Percentiles rank a stretch among this genome's conserved stretches.
These are phyloP conservation scores for Cheirogaleus major DNA, from an alignment of 2,797 vertebrate species.

Conservation along the genomic window DNA sequence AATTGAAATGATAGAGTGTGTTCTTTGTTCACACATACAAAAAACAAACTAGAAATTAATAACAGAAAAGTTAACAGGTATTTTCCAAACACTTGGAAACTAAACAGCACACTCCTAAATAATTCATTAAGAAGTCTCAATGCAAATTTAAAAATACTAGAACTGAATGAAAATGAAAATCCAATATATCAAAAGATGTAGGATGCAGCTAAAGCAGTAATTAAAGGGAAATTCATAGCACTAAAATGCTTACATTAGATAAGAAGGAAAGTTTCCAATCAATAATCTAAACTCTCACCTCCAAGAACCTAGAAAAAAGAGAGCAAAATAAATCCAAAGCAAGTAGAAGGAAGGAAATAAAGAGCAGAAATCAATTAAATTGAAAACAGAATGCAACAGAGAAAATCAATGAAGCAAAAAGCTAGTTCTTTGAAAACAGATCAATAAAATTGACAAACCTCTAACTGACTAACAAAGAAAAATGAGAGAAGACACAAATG, in stretches of 20 bases:
- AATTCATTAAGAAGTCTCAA: neutral
- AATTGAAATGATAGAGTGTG: neutral
- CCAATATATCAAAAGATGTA: neutral
- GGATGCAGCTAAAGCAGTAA: neutral
- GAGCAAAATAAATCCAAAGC: neutral
- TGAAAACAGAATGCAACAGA: constrained; percentile 41
- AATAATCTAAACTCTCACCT: neutral
- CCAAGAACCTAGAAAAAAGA: neutral
- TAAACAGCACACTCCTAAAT: neutral
- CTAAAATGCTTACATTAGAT: neutral
- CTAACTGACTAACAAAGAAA: neutral
- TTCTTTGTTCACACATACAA: neutral
- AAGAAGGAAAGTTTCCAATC: neutral
- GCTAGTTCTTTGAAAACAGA: constrained; percentile 7
- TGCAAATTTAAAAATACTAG: neutral
- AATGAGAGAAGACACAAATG: neutral
- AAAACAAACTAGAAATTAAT: constrained; percentile 32
- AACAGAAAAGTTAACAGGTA: neutral
- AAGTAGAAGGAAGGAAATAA: neutral
- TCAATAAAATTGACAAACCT: constrained; percentile 18
- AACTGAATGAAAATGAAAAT: neutral
- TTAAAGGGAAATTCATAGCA: neutral
- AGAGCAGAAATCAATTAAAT: constrained; percentile 4
- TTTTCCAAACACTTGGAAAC: neutral
- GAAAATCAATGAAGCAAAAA: constrained; percentile 20